Conservation (phyloP, 2,888 invertebrate genomes). For the Pocota personata region DNA sequence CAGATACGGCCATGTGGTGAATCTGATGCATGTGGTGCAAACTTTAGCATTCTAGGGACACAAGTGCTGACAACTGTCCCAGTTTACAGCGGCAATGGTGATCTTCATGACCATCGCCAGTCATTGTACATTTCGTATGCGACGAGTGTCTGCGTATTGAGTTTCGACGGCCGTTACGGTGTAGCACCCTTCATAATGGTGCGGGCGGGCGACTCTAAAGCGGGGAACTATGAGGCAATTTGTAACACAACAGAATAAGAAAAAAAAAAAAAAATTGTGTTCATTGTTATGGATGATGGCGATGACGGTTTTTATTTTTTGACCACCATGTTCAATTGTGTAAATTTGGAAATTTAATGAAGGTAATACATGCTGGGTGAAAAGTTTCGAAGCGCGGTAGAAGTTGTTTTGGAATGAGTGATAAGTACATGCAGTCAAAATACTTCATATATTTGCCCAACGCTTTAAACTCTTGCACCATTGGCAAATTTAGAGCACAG, state of each 20-base stretch:
- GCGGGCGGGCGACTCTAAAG: slow-evolving; percentile 26
- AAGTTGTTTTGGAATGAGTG: slow-evolving; percentile 3
- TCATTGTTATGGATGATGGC: slow-evolving; percentile 31
- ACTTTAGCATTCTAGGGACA: slow-evolving; percentile 51
- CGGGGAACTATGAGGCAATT: slow-evolving; percentile 33
- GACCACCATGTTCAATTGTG: slow-evolving; percentile 39
- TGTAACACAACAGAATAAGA: slow-evolving; percentile 39
- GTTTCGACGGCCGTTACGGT: slow-evolving; percentile 54
- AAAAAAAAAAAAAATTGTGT: slow-evolving; percentile 16
- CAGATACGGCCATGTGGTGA: background rate
- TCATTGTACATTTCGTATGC: slow-evolving; percentile 51
- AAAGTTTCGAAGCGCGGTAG: background rate
- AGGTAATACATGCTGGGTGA: slow-evolving; percentile 8
- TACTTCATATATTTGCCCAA: too few relatives aligned
- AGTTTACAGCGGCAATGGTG: slow-evolving; percentile 51
- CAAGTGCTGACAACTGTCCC: slow-evolving; percentile 50
- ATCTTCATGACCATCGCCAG: slow-evolving; percentile 56
- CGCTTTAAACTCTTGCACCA: too few relatives aligned
- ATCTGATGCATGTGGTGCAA: slow-evolving; percentile 4
- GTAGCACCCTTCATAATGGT: slow-evolving; percentile 48
- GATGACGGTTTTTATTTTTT: slow-evolving; percentile 26
- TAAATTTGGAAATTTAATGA: slow-evolving; percentile 47
- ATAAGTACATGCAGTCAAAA: background rate
- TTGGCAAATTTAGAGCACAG: too few relatives aligned
- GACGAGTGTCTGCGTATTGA: slow-evolving; percentile 44